Evolutionary conservation across 2,888 invertebrate genomes (phyloP).

Genomic region (Parthenolecanium corni): DNA sequence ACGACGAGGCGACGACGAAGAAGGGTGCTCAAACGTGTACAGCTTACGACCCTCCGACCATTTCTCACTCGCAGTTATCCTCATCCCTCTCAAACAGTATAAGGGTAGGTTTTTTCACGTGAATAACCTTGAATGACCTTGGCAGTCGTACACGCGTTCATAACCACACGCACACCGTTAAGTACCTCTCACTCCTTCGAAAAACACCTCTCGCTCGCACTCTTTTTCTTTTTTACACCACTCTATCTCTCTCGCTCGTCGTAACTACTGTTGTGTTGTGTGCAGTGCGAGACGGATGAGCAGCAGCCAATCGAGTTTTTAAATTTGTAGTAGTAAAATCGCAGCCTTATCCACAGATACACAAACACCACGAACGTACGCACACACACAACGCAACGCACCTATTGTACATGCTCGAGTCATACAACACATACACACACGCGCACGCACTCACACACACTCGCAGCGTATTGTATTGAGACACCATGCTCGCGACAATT

Average conservation of each 20-base stretch:
- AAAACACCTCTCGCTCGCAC: too few species aligned
- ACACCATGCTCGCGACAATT: slow-evolving; percentile 20
- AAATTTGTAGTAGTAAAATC: too few species aligned
- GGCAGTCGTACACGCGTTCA: not conserved
- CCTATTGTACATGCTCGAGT: slow-evolving; percentile 4
- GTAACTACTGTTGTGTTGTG: too few species aligned
- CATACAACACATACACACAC: not conserved
- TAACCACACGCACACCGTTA: not conserved
- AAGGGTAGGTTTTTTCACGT: not conserved
- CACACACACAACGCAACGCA: not conserved
- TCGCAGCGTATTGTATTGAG: not conserved
- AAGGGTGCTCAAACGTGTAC: too few species aligned
- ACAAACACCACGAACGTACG: not conserved
- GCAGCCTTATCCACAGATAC: not conserved
- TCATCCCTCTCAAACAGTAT: too few species aligned
- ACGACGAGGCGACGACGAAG: too few species aligned
- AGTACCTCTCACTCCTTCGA: not conserved
- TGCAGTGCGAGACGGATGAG: too few species aligned
- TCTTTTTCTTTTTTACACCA: too few species aligned
- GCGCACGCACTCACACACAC: not conserved
- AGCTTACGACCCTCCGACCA: too few species aligned
- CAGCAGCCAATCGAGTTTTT: too few species aligned
- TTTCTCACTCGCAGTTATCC: too few species aligned
- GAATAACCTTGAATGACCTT: slow-evolving; percentile 24
- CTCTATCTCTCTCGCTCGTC: too few species aligned